Percentiles rank a stretch among this genome's conserved stretches.
Evolutionary conservation across 1,140 invertebrate species (phyloP).

Genomic region (Melitaea cinxia): DNA sequence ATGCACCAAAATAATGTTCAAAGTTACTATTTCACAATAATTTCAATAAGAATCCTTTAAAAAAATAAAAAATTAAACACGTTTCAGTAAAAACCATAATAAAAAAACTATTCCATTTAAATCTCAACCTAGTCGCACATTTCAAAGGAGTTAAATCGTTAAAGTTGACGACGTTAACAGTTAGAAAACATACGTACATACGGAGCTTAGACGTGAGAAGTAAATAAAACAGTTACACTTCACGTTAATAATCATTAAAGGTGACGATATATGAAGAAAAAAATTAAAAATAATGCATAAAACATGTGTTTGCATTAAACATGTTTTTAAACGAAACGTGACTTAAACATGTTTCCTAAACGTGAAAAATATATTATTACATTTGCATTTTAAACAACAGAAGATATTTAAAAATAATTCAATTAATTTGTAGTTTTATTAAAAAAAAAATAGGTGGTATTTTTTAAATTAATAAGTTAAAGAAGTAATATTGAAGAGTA

Average conservation of each 20-base stretch:
- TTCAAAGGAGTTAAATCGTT: slow-evolving; percentile 4
- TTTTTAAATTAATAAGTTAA: too few relatives aligned
- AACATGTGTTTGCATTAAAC: background rate
- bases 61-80: background rate
- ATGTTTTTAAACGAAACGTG: background rate
- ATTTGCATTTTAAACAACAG: too few relatives aligned
- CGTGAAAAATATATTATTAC: background rate
- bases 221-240: slow-evolving; percentile 5
- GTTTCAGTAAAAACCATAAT: too few relatives aligned
- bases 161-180: background rate
- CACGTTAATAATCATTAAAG: slow-evolving; percentile 5
- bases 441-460: too few relatives aligned
- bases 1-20: too few relatives aligned
- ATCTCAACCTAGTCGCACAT: background rate
- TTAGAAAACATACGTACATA: background rate
- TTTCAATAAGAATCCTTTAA: background rate
- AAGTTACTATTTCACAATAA: too few relatives aligned
- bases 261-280: background rate
- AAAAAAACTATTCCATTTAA: background rate
- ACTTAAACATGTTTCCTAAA: background rate
- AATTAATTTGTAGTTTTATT: too few relatives aligned
- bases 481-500: too few relatives aligned
- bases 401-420: too few relatives aligned
- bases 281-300: background rate
- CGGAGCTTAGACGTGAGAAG: slow-evolving; percentile 4